These are phyloP conservation scores for Tetragnatha versicolor DNA, from an alignment of 1,140 invertebrate genomes.

Conservation along the genomic window DNA sequence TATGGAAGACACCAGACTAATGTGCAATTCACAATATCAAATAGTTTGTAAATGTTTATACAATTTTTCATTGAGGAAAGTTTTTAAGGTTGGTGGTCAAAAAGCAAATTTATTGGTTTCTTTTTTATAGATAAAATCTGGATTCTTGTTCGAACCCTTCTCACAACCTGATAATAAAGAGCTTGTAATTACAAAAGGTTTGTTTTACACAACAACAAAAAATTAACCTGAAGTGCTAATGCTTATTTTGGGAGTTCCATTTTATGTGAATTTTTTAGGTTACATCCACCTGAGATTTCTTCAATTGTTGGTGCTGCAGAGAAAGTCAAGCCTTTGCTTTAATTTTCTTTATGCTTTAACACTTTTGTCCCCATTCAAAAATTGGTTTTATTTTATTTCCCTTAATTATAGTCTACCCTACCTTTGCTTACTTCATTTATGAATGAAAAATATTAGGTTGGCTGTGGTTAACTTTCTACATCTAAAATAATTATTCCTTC, in stretches of 20 bases:
- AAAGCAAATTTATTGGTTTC: conserved; percentile 55
- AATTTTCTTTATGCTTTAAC: too few species aligned
- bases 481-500: too few species aligned
- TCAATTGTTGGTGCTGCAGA: neutral
- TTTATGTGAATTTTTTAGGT: conserved; percentile 48
- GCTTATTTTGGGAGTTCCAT: conserved; percentile 24
- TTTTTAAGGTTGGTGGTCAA: conserved; percentile 46
- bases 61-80: conserved; percentile 12
- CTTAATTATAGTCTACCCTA: too few species aligned
- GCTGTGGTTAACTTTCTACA: too few species aligned
- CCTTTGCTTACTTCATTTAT: too few species aligned
- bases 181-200: conserved; percentile 47
- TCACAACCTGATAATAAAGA: conserved; percentile 53
- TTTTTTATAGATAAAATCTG: conserved; percentile 54
- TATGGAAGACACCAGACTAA: neutral
- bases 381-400: too few species aligned
- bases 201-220: conserved; percentile 43
- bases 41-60: neutral
- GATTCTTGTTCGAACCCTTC: conserved; percentile 50
- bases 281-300: neutral
- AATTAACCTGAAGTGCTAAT: conserved; percentile 19
- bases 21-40: neutral
- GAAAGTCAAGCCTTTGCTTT: conserved; percentile 8
- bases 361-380: too few species aligned
- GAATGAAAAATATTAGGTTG: too few species aligned